Evolutionary conservation across 2,888 invertebrate genomes (phyloP).

Genomic region (Hoplodrina blanda): DNA sequence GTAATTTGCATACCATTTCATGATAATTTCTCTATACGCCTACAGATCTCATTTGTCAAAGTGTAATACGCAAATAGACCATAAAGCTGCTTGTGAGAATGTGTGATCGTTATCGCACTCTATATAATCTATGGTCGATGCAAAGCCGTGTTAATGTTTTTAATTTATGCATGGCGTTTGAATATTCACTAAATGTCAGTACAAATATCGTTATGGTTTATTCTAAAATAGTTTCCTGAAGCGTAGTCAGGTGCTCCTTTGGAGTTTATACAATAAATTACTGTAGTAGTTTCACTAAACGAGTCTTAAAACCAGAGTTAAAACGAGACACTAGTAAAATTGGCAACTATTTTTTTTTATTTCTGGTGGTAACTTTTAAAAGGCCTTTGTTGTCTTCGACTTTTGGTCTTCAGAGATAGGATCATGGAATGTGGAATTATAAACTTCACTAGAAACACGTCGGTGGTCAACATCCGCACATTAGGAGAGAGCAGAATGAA

Average conservation of each 20-base stretch:
- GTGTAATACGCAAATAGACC: conserved; percentile 52
- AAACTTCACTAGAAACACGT: too few relatives aligned
- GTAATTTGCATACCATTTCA: conserved; percentile 38
- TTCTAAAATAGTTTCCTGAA: neutral
- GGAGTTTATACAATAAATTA: neutral
- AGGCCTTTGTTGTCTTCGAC: too few relatives aligned
- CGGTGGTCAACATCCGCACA: too few relatives aligned
- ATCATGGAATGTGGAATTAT: too few relatives aligned
- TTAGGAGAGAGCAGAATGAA: too few relatives aligned
- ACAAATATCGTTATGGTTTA: conserved; percentile 3
- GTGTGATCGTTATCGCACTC: conserved; percentile 49
- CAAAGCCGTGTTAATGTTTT: conserved; percentile 46
- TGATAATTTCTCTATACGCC: conserved; percentile 27
- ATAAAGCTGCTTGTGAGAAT: conserved; percentile 49
- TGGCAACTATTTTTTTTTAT: too few relatives aligned
- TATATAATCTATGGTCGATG: conserved; percentile 53
- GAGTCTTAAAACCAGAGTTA: too few relatives aligned
- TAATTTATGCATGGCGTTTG: conserved; percentile 55
- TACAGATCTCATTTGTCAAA: conserved; percentile 50
- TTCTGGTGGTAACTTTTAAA: too few relatives aligned
- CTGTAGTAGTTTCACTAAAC: neutral
- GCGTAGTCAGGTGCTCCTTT: conserved; percentile 6
- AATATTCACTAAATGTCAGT: conserved; percentile 46
- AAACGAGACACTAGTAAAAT: too few relatives aligned
- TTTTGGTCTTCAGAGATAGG: too few relatives aligned